Evolutionary conservation across 2,797 vertebrate species (phyloP), one percentile per base, ranked within the genome.

Genomic region (Squalus acanthias): DNA sequence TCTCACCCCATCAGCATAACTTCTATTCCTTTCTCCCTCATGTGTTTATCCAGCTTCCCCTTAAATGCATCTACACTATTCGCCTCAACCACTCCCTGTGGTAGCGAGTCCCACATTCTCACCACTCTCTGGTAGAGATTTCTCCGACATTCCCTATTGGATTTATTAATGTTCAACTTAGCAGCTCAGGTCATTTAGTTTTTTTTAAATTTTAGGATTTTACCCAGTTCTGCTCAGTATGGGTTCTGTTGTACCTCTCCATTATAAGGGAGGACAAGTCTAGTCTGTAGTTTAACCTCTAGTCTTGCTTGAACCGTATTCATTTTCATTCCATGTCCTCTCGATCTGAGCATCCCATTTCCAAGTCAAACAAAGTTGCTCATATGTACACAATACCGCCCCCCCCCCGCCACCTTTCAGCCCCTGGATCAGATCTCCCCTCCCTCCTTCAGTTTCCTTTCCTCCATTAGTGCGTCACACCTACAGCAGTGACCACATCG

Each of bases 311-410:
- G 65, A 67, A 67, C 65, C 15, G 13, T 67, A 17, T 67, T 15
- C 15, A 17, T 13, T 67, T 67, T 67, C 6, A 67, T 63, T 63
- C 65, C 2, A 0, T 15, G 15, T 13, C 76, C 76, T 39, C 76
- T 39, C 0, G n/a, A 15, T 39, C 76, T 39, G n/a, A 39, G 76
- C 13, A 74, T 6, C 9, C 72, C 72, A 33, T 74, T 39, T 39
- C n/a, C 15, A 79, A 79, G 33, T 79, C 76, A 39, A 79, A 39
- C n/a, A 39, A 79, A 9, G 39, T 15, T 39, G n/a, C 9, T 79
- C 15, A 17, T 39, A 0, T 0, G 26, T 10, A 10, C 6, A 33
- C 6, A 6, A 29, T 29, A n/a, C 29, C 72, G 5, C 0, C 3
- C 13, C 39, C 39, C 39, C 39, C 39, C 39, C 39, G 39, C 39